Evolutionary conservation across 2,888 invertebrate genomes (phyloP).

Genomic region (Agrotis exclamationis): DNA sequence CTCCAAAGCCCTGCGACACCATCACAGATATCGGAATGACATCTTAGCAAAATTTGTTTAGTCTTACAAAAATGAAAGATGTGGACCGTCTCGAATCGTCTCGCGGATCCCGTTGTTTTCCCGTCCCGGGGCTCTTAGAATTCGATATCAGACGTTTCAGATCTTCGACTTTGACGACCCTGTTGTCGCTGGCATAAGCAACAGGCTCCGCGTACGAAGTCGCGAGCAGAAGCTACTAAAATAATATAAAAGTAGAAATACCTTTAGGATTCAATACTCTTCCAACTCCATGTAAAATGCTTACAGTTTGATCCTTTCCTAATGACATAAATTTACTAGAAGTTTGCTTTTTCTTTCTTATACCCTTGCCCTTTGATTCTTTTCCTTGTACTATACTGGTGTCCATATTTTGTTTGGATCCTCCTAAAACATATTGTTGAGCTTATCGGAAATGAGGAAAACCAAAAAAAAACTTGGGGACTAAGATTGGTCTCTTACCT

Average conservation of each 20-base stretch:
- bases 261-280: conserved; percentile 95
- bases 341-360: conserved; percentile 84
- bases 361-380: conserved; percentile 81
- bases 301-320: conserved; percentile 93
- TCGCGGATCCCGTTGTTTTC: no score
- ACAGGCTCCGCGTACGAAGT: no score
- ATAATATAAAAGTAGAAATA: conserved; percentile 67
- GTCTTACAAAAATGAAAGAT: no score
- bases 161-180: no score
- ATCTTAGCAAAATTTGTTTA: no score
- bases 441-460: neutral
- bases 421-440: conserved; percentile 73
- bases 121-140: no score
- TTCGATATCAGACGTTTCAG: no score
- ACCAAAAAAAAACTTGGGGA: neutral
- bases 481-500: conserved; percentile 84
- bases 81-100: no score
- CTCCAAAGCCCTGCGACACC: no score
- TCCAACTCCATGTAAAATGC: conserved; percentile 94
- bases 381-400: conserved; percentile 82
- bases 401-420: conserved; percentile 80
- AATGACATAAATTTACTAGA: conserved; percentile 88
- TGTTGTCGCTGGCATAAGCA: no score
- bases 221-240: no score
- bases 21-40: no score